Conservation (phyloP, 1,140 invertebrate species). For the Archivesica marissinica region DNA sequence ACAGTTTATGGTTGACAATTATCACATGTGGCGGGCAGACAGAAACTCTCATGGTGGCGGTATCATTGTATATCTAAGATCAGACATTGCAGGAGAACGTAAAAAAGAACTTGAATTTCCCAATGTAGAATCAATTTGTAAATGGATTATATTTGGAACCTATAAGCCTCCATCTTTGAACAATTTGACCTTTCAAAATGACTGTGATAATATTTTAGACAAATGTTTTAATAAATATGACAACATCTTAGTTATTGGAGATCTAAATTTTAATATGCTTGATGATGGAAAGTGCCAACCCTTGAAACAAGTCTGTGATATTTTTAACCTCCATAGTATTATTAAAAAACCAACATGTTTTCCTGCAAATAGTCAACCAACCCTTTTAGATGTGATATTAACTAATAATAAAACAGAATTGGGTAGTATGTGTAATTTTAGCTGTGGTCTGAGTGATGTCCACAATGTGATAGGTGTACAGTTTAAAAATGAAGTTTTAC, state of each 20-base stretch:
- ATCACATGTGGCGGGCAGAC: slow-evolving; percentile 20
- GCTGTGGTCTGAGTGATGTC: slow-evolving; percentile 39
- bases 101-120: not conserved
- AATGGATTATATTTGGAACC: not conserved
- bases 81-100: not conserved
- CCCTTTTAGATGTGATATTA: slow-evolving; percentile 34
- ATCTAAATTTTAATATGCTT: slow-evolving; percentile 37
- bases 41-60: slow-evolving; percentile 6
- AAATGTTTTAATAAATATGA: slow-evolving; percentile 10
- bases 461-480: slow-evolving; percentile 35
- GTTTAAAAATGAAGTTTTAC: not conserved
- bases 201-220: no score
- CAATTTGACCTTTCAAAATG: not conserved
- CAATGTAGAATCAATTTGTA: slow-evolving; percentile 4
- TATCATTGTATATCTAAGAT: not conserved
- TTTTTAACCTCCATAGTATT: slow-evolving; percentile 17
- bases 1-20: not conserved
- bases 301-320: slow-evolving; percentile 18
- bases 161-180: slow-evolving; percentile 12
- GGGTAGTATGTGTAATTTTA: no score
- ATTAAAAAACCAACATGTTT: slow-evolving; percentile 52
- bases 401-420: not conserved
- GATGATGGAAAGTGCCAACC: not conserved
- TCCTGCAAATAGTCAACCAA: slow-evolving; percentile 19
- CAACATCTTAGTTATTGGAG: not conserved